phyloP scores from a whole-genome alignment of 2,113 vertebrate genomes.

The Mohoua ochrocephala region DNA sequence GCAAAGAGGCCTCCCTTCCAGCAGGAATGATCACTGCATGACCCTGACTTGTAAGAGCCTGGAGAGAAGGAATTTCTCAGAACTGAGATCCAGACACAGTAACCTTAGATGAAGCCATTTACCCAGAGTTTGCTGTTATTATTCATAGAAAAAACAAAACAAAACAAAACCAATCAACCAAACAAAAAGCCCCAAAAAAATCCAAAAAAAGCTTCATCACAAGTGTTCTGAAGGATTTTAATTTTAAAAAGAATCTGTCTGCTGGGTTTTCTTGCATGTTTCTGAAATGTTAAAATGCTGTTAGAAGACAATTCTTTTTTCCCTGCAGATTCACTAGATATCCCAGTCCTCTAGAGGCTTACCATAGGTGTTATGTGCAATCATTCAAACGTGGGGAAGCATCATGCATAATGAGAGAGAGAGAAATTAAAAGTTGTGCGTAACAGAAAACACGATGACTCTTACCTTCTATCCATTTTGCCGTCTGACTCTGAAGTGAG shows the following conservation, averaged over 20 bases:
- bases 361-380: background rate
- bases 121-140: background rate
- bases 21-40: background rate
- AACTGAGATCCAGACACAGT: background rate
- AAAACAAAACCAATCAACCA: no score
- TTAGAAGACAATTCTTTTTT: background rate
- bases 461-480: constrained; percentile 60
- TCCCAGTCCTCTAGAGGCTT: background rate
- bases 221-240: background rate
- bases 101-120: background rate
- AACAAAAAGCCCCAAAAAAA: no score
- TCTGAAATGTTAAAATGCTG: background rate
- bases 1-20: background rate
- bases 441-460: background rate
- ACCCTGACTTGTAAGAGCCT: background rate
- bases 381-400: background rate
- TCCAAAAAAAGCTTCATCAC: background rate
- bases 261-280: background rate
- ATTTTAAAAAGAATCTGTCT: background rate
- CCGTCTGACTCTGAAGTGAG: constrained; percentile 37
- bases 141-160: background rate
- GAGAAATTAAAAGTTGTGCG: background rate
- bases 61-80: background rate
- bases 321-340: background rate
- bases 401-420: background rate